These are phyloP conservation scores for Pseudopleuronectes americanus DNA, from an alignment of 2,797 vertebrate genomes.

Conservation along the genomic window DNA sequence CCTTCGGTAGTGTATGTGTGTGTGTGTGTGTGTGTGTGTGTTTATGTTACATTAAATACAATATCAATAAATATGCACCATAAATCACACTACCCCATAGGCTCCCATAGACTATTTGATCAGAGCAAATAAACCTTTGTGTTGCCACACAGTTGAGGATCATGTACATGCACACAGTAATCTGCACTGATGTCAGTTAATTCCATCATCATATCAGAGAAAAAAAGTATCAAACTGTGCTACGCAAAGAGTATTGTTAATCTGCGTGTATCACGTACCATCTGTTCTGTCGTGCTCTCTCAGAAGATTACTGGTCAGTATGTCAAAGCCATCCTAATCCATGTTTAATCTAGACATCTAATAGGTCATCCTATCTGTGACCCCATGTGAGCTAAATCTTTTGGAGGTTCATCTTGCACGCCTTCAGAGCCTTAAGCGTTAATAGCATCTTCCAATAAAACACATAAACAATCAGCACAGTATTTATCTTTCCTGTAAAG, in stretches of 20 bases:
- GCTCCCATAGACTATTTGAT: not conserved
- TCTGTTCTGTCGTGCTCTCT: constrained; percentile 64
- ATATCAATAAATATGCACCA: too few species aligned
- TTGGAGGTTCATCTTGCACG: constrained; percentile 3
- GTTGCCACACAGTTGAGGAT: not conserved
- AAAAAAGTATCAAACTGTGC: constrained; percentile 31
- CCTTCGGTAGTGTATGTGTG: too few species aligned
- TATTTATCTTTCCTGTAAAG: not conserved
- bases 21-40: too few species aligned
- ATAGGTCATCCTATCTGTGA: constrained; percentile 51
- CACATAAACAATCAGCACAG: not conserved
- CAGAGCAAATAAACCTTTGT: not conserved
- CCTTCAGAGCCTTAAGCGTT: constrained; percentile 1
- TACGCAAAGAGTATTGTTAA: constrained; percentile 29
- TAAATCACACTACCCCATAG: too few species aligned
- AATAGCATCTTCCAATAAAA: not conserved
- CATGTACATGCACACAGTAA: not conserved
- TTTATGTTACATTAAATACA: too few species aligned
- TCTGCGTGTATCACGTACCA: constrained; percentile 57
- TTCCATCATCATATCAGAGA: constrained; percentile 28
- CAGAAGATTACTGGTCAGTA: constrained; percentile 75
- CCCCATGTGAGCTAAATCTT: constrained; percentile 35
- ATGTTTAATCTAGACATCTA: constrained; percentile 75
- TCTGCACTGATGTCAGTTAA: not conserved
- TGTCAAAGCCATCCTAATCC: constrained; percentile 73